These are phyloP conservation scores for Galleria mellonella DNA, from an alignment of 1,140 invertebrate species.

Conservation along the genomic window DNA sequence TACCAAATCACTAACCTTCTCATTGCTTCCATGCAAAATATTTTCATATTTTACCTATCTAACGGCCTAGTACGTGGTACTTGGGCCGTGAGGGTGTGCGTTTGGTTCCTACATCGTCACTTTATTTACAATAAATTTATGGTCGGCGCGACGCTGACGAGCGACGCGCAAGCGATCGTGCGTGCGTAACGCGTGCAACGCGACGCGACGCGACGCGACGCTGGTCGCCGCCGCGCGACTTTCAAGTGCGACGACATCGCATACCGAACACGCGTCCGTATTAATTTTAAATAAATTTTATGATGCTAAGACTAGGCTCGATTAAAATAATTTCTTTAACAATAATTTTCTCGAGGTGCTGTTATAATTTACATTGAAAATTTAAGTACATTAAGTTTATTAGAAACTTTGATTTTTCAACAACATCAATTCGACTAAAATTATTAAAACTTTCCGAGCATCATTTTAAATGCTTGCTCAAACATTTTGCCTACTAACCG, in stretches of 20 bases:
- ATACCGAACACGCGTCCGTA: constrained; percentile 30
- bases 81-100: constrained; percentile 51
- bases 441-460: constrained; percentile 55
- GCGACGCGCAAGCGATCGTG: neutral
- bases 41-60: constrained; percentile 54
- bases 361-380: constrained; percentile 69
- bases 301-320: constrained; percentile 69
- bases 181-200: neutral
- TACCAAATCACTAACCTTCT: constrained; percentile 70
- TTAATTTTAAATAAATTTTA: constrained; percentile 58
- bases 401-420: constrained; percentile 71
- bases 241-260: constrained; percentile 9
- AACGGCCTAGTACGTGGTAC: constrained; percentile 33
- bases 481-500: constrained; percentile 64
- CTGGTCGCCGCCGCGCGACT: too few relatives aligned
- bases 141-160: neutral
- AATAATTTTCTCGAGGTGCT: constrained; percentile 62
- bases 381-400: constrained; percentile 72
- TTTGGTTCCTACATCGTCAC: constrained; percentile 22
- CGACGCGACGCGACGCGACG: neutral
- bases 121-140: constrained; percentile 41
- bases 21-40: constrained; percentile 54
- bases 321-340: constrained; percentile 66
- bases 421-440: constrained; percentile 72
- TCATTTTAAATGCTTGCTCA: constrained; percentile 71